Conservation (phyloP, 2,888 invertebrate species). For the Ariolimax columbianus region DNA sequence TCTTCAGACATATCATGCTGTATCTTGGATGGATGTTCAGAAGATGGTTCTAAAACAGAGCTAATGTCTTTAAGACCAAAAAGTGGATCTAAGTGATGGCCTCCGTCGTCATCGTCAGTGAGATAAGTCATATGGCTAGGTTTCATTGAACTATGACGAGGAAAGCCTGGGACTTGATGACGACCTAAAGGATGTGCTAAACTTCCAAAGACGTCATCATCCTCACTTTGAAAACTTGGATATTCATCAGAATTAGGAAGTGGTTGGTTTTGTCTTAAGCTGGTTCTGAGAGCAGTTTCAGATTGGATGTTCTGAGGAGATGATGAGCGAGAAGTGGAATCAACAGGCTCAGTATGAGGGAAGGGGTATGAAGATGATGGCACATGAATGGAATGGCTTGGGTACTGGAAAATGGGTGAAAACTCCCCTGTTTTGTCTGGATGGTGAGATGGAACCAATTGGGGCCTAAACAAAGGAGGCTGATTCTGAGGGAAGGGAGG, state of each 20-base stretch:
- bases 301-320: not conserved
- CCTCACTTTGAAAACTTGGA: conserved; percentile 60
- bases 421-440: not conserved
- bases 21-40: conserved; percentile 41
- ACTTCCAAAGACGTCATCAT: conserved; percentile 67
- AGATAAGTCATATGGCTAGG: conserved; percentile 68
- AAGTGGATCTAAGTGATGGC: conserved; percentile 29
- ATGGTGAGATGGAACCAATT: conserved; percentile 34
- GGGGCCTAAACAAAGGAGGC: conserved; percentile 29
- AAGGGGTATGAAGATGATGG: conserved; percentile 21
- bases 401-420: conserved; percentile 13
- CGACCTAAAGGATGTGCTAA: conserved; percentile 34
- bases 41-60: conserved; percentile 69
- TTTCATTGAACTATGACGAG: conserved; percentile 74
- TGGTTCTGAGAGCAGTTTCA: not conserved
- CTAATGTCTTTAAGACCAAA: conserved; percentile 65
- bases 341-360: not conserved
- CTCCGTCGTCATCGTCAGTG: conserved; percentile 56
- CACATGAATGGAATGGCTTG: conserved; percentile 26
- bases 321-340: not conserved
- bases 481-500: not conserved
- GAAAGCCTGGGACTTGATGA: conserved; percentile 59
- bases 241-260: conserved; percentile 46
- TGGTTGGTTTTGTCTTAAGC: conserved; percentile 18
- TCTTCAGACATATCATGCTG: conserved; percentile 4